phyloP scores from a whole-genome alignment of 2,888 invertebrate genomes.

The Margaritifera margaritifera region DNA sequence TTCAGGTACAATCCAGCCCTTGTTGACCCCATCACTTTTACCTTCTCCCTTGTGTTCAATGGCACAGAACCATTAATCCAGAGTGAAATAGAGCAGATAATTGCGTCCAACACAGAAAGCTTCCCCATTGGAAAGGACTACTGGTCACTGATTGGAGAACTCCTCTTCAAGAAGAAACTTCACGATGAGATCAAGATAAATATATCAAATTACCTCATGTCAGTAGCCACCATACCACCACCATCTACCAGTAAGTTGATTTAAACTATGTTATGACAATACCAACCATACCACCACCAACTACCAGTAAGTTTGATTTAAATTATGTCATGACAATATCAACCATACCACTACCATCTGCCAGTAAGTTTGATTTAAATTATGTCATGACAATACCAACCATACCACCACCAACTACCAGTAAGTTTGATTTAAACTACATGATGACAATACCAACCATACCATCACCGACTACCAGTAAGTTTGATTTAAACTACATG shows the following conservation, averaged over 20 bases:
- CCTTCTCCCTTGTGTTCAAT: conserved; percentile 48
- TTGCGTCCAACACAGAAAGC: conserved; percentile 20
- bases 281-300: too few species aligned
- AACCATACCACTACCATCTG: too few species aligned
- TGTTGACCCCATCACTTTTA: conserved; percentile 41
- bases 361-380: too few species aligned
- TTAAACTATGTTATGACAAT: not conserved
- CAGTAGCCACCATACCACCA: conserved; percentile 28
- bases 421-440: too few species aligned
- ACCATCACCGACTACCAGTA: too few species aligned
- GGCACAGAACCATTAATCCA: conserved; percentile 39
- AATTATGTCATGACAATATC: too few species aligned
- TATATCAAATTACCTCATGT: conserved; percentile 47
- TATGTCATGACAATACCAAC: too few species aligned
- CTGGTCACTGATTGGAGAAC: conserved; percentile 33
- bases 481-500: too few species aligned
- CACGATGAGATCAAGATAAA: conserved; percentile 41
- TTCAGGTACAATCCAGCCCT: conserved; percentile 29
- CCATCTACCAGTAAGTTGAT: conserved; percentile 33
- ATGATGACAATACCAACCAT: too few species aligned
- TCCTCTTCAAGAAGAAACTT: conserved; percentile 6
- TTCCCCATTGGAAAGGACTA: conserved; percentile 24
- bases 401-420: too few species aligned
- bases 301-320: too few species aligned
- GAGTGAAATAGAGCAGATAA: conserved; percentile 31